These are phyloP conservation scores for Meriones unguiculatus DNA, from an alignment of 2,113 vertebrate genomes.

Conservation along the genomic window DNA sequence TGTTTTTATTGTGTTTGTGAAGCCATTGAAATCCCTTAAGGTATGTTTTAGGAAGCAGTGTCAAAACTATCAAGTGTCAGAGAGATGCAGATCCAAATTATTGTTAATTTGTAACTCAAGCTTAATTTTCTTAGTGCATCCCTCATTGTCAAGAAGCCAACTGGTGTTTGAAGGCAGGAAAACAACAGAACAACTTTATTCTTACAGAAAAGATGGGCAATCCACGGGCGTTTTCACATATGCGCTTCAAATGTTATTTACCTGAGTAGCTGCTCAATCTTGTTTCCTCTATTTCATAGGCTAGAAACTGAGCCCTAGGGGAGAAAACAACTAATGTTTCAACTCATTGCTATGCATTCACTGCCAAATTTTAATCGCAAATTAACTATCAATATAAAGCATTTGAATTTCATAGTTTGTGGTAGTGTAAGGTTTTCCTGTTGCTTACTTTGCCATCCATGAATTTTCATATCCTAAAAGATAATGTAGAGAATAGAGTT, in stretches of 20 bases:
- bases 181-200: neutral
- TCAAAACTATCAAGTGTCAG: slow-evolving; percentile 13
- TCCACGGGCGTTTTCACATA: slow-evolving; percentile 9
- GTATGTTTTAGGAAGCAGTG: neutral
- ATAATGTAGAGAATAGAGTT: neutral
- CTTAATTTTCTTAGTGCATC: neutral
- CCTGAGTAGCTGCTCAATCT: neutral
- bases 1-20: neutral
- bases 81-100: neutral
- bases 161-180: neutral
- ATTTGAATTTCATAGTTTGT: slow-evolving; percentile 33
- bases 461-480: slow-evolving; percentile 37
- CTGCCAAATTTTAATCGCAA: slow-evolving; percentile 50
- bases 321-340: slow-evolving; percentile 7
- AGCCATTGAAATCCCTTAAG: neutral
- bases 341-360: slow-evolving; percentile 20
- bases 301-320: slow-evolving; percentile 21
- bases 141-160: neutral
- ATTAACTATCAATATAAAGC: slow-evolving; percentile 23
- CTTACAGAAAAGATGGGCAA: neutral
- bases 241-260: slow-evolving; percentile 40
- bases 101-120: slow-evolving; percentile 27
- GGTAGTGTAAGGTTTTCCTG: neutral
- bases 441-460: neutral
- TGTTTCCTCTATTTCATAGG: slow-evolving; percentile 19